These are phyloP conservation scores for Romanogobio albipinnatus DNA, from an alignment of 2,113 vertebrate species.

Conservation along the genomic window DNA sequence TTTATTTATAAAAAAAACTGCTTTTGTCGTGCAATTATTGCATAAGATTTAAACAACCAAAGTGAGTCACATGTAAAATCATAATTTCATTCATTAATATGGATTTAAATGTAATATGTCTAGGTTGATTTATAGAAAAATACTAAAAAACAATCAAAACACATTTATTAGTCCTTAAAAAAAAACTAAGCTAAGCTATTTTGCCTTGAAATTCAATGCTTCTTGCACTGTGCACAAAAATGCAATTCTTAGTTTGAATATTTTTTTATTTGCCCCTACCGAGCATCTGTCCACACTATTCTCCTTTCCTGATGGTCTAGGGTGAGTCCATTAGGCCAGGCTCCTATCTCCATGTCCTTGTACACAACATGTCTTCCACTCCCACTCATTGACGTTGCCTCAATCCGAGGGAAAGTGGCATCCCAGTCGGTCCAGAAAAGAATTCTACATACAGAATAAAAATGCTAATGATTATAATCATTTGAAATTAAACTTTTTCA, in stretches of 20 bases:
- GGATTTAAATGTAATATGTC: neutral
- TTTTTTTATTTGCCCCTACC: conserved; percentile 69
- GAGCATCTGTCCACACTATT: conserved; percentile 98
- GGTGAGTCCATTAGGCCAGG: conserved; percentile 97
- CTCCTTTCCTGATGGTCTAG: conserved; percentile 97
- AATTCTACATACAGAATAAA: conserved; percentile 76
- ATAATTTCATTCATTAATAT: neutral
- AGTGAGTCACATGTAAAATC: neutral
- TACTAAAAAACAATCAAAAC: too few relatives aligned
- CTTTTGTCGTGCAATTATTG: neutral
- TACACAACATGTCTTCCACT: conserved; percentile 91
- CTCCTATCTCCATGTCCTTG: conserved; percentile 97
- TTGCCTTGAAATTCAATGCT: neutral
- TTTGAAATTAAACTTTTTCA: too few relatives aligned
- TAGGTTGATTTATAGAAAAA: neutral
- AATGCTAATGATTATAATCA: conserved; percentile 20
- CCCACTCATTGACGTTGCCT: conserved; percentile 96
- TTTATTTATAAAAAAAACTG: neutral
- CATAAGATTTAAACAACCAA: neutral
- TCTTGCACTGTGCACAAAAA: neutral
- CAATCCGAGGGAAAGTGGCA: conserved; percentile 95
- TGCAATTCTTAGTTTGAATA: neutral
- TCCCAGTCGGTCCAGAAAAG: conserved; percentile 99
- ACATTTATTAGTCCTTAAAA: neutral
- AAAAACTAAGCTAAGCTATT: neutral